phyloP scores from a whole-genome alignment of 1,140 invertebrate species.

The Dinoponera quadriceps region DNA sequence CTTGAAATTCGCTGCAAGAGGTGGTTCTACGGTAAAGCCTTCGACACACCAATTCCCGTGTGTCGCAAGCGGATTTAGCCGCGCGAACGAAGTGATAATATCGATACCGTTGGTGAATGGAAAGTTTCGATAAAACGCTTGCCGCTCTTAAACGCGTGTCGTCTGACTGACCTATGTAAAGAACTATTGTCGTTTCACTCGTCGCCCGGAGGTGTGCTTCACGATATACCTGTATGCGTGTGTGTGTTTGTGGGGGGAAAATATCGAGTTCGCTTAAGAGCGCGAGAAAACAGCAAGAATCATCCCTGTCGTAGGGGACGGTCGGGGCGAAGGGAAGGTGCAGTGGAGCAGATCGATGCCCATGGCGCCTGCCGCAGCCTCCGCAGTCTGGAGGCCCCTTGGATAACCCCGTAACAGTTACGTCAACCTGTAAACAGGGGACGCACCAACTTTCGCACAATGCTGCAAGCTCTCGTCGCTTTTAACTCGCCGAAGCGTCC shows the following conservation, averaged over 20 bases:
- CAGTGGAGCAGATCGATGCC: slow-evolving; percentile 81
- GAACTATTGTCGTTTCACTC: not conserved
- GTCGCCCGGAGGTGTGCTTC: not conserved
- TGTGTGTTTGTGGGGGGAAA: not conserved
- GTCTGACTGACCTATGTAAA: not conserved
- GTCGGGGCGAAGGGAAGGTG: slow-evolving; percentile 53
- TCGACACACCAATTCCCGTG: not conserved
- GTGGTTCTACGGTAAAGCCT: not conserved
- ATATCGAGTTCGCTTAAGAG: not conserved
- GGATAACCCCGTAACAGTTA: slow-evolving; percentile 62
- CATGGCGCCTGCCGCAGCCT: slow-evolving; percentile 82
- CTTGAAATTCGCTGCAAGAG: not conserved
- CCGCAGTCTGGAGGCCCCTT: slow-evolving; percentile 77
- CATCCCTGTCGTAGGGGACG: not conserved
- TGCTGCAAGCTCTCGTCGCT: not conserved
- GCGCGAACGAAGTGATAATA: not conserved
- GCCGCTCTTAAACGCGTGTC: too few species aligned
- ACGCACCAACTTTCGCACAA: not conserved
- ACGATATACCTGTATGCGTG: too few species aligned
- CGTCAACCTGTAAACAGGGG: slow-evolving; percentile 3
- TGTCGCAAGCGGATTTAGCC: not conserved
- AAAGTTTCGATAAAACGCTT: not conserved
- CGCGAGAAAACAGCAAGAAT: slow-evolving; percentile 34
- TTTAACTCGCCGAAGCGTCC: not conserved
- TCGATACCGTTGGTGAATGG: not conserved